Evolutionary conservation across 2,113 vertebrate species (phyloP), one percentile per base, ranked within the genome.

Genomic region (Mesitornis unicolor): DNA sequence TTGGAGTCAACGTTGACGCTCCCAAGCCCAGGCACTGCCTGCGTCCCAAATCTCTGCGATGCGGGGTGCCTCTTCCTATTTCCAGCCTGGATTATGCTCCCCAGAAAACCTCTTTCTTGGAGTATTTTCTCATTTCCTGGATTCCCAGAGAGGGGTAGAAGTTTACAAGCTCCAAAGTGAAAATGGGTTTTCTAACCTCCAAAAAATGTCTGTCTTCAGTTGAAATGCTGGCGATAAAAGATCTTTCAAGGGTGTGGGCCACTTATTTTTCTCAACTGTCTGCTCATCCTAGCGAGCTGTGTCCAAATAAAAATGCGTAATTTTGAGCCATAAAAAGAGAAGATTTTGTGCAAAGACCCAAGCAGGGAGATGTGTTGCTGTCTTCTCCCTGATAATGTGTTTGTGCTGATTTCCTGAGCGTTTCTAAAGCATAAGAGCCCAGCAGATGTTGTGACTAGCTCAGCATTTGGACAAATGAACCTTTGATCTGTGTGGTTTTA

Each of bases 131-230:
- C 35, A 83, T 91, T 89, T 89, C 70, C 81, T 93, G 83, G 53
- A 83, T 75, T 92, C 93, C 69, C 90, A 40, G 71, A 95, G 74
- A 91, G 61, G 74, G 84, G 74, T 84, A 96, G 86, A 90, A 25
- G 69, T 84, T 95, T 93, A 74, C 93, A 38, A 85, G 70, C 77
- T 90, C 81, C 25, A 25, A n/a, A 94, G 65, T 11, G 48, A 90
- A 88, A 88, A 87, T 7, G 64, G 93, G 45, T 95, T 97, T 95
- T 68, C 81, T 92, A 91, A 93, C 88, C 75, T 92, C 96, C 42
- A 31, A 96, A 95, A 95, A 94, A 97, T 93, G 90, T 69, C 74
- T 82, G 61, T 78, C 73, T 90, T 36, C 71, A 80, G 77, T 76
- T 18, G 80, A 77, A 93, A 80, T 89, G 75, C 29, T 88, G 87